Evolutionary conservation across 2,797 vertebrate species (phyloP).

Genomic region (Poecilia velifera): DNA sequence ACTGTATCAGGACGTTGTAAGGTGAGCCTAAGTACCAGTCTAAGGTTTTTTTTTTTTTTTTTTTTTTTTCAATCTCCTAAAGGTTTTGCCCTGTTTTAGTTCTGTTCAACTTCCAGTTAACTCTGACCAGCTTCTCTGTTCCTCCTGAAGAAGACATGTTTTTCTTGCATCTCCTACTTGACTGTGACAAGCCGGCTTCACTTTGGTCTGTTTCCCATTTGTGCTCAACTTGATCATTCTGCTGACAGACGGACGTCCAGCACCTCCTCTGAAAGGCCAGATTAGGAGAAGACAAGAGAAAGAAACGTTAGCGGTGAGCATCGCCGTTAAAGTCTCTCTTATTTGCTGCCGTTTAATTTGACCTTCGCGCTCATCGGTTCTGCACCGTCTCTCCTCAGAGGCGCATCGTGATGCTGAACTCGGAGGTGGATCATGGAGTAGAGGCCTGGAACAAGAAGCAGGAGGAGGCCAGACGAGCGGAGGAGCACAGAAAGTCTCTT

Average conservation of each 20-base stretch:
- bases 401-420: slow-evolving; percentile 77
- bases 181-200: neutral
- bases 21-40: neutral
- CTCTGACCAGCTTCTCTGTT: neutral
- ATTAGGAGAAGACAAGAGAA: slow-evolving; percentile 79
- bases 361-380: neutral
- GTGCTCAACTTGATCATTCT: neutral
- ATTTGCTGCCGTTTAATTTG: neutral
- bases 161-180: neutral
- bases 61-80: neutral
- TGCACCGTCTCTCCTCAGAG: slow-evolving; percentile 56
- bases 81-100: neutral
- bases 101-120: neutral
- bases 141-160: neutral
- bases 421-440: slow-evolving; percentile 78
- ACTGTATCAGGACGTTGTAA: neutral
- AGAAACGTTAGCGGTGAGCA: slow-evolving; percentile 83
- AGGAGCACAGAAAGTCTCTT: slow-evolving; percentile 69
- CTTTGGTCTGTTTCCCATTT: neutral
- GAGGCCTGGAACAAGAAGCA: slow-evolving; percentile 62
- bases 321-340: neutral
- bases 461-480: slow-evolving; percentile 49
- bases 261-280: slow-evolving; percentile 85
- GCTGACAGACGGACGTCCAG: slow-evolving; percentile 85
- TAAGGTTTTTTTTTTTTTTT: neutral